A percentile compares a stretch with the other conserved stretches of the same genome.
phyloP scores from a whole-genome alignment of 1,140 invertebrate genomes.

The Rhyacophila brunnea region DNA sequence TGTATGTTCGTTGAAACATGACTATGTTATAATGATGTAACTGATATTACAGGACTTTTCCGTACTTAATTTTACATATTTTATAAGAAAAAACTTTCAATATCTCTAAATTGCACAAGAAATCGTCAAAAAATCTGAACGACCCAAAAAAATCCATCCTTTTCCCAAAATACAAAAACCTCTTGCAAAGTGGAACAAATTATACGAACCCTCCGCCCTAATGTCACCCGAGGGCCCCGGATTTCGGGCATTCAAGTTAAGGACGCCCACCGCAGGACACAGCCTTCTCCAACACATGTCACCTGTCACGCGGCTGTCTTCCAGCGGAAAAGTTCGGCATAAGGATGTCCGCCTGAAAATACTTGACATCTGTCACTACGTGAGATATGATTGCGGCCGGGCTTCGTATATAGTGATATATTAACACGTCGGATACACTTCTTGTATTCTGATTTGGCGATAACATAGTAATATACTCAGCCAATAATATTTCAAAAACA shows the following conservation, averaged over 20 bases:
- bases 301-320: slow-evolving; percentile 18
- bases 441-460: no score
- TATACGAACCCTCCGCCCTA: neutral
- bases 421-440: no score
- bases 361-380: slow-evolving; percentile 28
- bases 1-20: no score
- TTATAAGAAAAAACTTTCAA: no score
- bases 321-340: slow-evolving; percentile 10
- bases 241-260: neutral
- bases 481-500: no score
- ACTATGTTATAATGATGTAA: no score
- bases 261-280: neutral
- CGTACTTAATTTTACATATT: no score
- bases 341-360: slow-evolving; percentile 6
- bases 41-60: no score
- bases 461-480: no score
- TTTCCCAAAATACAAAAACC: slow-evolving; percentile 3
- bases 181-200: slow-evolving; percentile 7
- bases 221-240: neutral
- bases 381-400: slow-evolving; percentile 21
- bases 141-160: neutral
- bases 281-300: slow-evolving; percentile 17
- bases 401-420: no score
- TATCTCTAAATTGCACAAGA: no score
- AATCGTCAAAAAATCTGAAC: no score